phyloP scores from a whole-genome alignment of 2,797 vertebrate genomes.

The Myripristis jacobus region DNA sequence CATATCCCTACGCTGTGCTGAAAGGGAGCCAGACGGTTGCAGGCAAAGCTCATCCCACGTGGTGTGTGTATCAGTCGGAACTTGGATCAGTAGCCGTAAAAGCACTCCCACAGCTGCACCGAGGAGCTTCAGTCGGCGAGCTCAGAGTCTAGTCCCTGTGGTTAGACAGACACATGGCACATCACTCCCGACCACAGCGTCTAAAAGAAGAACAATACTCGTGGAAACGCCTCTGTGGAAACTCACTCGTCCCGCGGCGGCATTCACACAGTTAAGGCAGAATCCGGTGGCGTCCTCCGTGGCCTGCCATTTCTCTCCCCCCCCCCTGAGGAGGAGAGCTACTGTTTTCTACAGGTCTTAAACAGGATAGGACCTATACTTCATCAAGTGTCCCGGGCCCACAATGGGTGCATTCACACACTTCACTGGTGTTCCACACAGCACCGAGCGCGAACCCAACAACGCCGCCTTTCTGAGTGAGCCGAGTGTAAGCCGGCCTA shows the following conservation, averaged over 20 bases:
- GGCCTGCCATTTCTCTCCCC: slow-evolving; percentile 3
- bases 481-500: slow-evolving; percentile 7
- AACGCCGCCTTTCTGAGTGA: neutral
- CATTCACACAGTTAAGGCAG: slow-evolving; percentile 29
- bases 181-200: slow-evolving; percentile 17
- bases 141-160: slow-evolving; percentile 11
- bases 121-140: neutral
- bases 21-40: slow-evolving; percentile 10
- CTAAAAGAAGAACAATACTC: slow-evolving; percentile 41
- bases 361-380: slow-evolving; percentile 6
- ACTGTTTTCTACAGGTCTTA: slow-evolving; percentile 6
- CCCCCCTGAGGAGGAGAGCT: neutral
- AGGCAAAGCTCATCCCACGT: slow-evolving; percentile 4
- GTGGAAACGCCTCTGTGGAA: slow-evolving; percentile 29
- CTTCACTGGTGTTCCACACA: slow-evolving; percentile 29
- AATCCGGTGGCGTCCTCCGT: neutral
- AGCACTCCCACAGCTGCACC: slow-evolving; percentile 21
- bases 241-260: neutral
- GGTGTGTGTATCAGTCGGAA: neutral
- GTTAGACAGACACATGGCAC: slow-evolving; percentile 25
- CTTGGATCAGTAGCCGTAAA: neutral
- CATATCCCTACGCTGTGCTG: neutral
- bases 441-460: slow-evolving; percentile 8
- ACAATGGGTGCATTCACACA: slow-evolving; percentile 20
- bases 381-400: slow-evolving; percentile 7